Percentiles rank a stretch among this genome's conserved stretches.
phyloP scores from a whole-genome alignment of 2,797 vertebrate species.

The Hemitrygon akajei region DNA sequence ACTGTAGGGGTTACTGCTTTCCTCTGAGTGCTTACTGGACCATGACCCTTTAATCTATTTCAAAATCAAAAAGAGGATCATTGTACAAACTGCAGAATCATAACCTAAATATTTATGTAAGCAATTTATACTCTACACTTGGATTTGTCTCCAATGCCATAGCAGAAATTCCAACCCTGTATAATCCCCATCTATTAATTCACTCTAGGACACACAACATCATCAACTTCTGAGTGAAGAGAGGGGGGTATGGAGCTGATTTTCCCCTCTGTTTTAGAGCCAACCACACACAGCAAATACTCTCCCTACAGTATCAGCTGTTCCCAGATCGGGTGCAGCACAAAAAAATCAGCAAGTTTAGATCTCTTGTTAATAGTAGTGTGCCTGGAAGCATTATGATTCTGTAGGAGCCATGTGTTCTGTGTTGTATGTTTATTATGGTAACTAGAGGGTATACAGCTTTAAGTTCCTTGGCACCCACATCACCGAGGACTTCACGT shows the following conservation, averaged over 20 bases:
- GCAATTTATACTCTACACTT: not conserved
- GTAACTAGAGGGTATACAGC: too few relatives aligned
- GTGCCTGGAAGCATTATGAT: too few relatives aligned
- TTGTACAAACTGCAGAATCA: not conserved
- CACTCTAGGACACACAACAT: too few relatives aligned
- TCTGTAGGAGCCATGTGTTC: too few relatives aligned
- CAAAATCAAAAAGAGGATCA: not conserved
- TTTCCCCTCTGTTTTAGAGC: not conserved
- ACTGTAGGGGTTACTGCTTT: conserved; percentile 85
- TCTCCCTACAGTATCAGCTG: too few relatives aligned
- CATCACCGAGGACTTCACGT: too few relatives aligned
- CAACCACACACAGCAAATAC: not conserved
- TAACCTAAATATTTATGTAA: not conserved
- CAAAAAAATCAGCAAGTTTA: not conserved
- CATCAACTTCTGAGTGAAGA: not conserved
- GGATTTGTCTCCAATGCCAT: not conserved
- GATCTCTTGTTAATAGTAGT: not conserved
- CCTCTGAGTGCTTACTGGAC: conserved; percentile 80
- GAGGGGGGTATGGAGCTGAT: not conserved
- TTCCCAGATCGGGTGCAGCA: not conserved
- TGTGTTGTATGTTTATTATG: too few relatives aligned
- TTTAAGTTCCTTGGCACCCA: too few relatives aligned
- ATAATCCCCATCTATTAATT: not conserved
- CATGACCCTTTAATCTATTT: conserved; percentile 87
- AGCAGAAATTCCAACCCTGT: not conserved